A percentile compares a stretch with the other conserved stretches of the same genome.
Evolutionary conservation across 2,113 vertebrate species (phyloP).

Genomic region (Coturnix japonica): DNA sequence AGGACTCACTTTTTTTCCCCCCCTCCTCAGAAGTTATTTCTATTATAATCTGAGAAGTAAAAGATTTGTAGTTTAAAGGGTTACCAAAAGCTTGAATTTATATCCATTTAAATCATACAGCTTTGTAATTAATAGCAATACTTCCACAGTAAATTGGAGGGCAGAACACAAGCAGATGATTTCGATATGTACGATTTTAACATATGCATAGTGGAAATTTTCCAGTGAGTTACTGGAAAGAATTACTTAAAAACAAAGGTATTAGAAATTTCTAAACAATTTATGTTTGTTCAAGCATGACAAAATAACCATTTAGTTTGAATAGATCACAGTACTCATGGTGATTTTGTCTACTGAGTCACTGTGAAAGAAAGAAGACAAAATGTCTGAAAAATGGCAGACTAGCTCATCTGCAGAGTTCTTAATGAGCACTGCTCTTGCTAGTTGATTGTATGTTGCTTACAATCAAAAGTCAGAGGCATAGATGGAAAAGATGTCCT

Average conservation of each 20-base stretch:
- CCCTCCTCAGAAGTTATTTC: neutral
- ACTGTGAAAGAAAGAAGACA: neutral
- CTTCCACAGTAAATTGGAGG: neutral
- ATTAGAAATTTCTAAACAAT: neutral
- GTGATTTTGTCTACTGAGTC: slow-evolving; percentile 9
- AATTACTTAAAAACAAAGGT: neutral
- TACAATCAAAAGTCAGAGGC: neutral
- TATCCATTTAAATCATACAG: neutral
- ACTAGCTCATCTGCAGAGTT: neutral
- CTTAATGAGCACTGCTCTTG: neutral
- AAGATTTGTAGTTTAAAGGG: neutral
- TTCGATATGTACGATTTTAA: neutral
- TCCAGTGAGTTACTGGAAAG: neutral
- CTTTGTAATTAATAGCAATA: neutral
- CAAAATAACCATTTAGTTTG: neutral
- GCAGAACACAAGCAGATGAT: neutral
- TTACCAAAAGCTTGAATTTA: neutral
- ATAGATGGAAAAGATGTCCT: neutral
- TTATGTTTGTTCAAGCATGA: neutral
- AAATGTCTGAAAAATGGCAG: neutral
- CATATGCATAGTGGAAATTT: neutral
- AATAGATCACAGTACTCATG: neutral
- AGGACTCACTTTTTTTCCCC: neutral
- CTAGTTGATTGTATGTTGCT: neutral
- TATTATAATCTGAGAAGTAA: neutral